Percentiles rank a stretch among this genome's conserved stretches.
Conservation (phyloP, 2,888 invertebrate genomes). For the Drosophila rubida region DNA sequence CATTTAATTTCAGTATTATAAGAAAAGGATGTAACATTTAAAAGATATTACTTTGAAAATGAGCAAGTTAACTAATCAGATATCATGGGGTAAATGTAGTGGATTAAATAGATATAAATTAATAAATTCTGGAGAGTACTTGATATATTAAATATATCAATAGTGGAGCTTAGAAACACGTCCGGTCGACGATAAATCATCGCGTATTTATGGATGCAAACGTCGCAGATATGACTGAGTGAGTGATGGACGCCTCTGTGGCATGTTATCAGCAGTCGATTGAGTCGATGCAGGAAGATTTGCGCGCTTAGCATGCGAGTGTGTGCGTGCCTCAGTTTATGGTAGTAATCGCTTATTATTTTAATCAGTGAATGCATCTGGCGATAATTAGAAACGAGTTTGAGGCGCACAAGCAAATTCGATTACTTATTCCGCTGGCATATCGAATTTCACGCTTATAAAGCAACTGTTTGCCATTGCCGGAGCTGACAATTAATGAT, state of each 20-base stretch:
- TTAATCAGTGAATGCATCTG: constrained; percentile 9
- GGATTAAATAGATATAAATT: too few species aligned
- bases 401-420: not conserved
- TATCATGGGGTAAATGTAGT: too few species aligned
- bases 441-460: constrained; percentile 39
- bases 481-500: constrained; percentile 45
- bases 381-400: constrained; percentile 1
- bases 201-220: not conserved
- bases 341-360: constrained; percentile 10
- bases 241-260: not conserved
- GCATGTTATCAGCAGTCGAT: not conserved
- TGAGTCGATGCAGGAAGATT: not conserved
- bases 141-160: too few species aligned
- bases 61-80: too few species aligned
- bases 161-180: too few species aligned
- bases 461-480: constrained; percentile 26
- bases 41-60: too few species aligned
- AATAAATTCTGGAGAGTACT: too few species aligned
- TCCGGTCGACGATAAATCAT: too few species aligned
- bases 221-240: not conserved
- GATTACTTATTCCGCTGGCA: constrained; percentile 41
- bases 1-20: too few species aligned
- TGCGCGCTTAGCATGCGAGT: constrained; percentile 11
- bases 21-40: too few species aligned
- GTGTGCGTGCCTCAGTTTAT: constrained; percentile 10